Percentiles rank a stretch among this genome's conserved stretches.
These are phyloP conservation scores for Stratiolaelaps scimitus DNA, from an alignment of 1,140 invertebrate species.

Conservation along the genomic window DNA sequence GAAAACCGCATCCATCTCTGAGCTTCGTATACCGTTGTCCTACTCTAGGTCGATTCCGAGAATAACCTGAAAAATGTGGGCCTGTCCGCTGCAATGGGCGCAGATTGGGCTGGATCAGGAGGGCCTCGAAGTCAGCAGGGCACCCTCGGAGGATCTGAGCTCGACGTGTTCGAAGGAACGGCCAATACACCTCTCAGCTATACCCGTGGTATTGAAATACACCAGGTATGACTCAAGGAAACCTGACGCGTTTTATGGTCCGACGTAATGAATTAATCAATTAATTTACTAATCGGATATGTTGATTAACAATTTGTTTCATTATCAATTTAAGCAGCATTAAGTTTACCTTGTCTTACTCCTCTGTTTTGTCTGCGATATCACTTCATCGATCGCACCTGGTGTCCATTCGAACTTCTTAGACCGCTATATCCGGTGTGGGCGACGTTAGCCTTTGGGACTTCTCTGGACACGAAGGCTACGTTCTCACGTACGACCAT, in stretches of 20 bases:
- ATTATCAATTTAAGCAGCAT: too few relatives aligned
- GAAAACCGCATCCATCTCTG: too few relatives aligned
- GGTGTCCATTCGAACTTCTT: too few relatives aligned
- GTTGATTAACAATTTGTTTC: too few relatives aligned
- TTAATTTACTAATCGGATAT: too few relatives aligned
- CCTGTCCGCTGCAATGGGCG: slow-evolving; percentile 12
- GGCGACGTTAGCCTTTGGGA: slow-evolving; percentile 64
- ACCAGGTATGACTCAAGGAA: slow-evolving; percentile 46
- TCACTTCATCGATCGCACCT: too few relatives aligned
- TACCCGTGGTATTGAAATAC: slow-evolving; percentile 55
- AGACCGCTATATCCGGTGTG: slow-evolving; percentile 43
- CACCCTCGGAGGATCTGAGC: neutral
- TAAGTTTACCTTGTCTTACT: too few relatives aligned
- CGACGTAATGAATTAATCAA: too few relatives aligned
- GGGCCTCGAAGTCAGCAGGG: neutral
- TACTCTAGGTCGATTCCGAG: neutral
- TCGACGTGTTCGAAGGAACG: slow-evolving; percentile 13
- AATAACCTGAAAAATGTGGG: slow-evolving; percentile 23
- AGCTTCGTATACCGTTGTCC: too few relatives aligned
- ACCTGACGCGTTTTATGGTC: too few relatives aligned
- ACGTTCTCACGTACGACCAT: slow-evolving; percentile 63
- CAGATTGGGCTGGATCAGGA: neutral
- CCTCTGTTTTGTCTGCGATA: neutral
- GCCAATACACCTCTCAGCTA: slow-evolving; percentile 44
- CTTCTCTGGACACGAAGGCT: slow-evolving; percentile 66